Percentiles rank a stretch among this genome's conserved stretches.
These are phyloP conservation scores for Scyliorhinus canicula DNA, from an alignment of 2,797 vertebrate genomes.

Conservation along the genomic window DNA sequence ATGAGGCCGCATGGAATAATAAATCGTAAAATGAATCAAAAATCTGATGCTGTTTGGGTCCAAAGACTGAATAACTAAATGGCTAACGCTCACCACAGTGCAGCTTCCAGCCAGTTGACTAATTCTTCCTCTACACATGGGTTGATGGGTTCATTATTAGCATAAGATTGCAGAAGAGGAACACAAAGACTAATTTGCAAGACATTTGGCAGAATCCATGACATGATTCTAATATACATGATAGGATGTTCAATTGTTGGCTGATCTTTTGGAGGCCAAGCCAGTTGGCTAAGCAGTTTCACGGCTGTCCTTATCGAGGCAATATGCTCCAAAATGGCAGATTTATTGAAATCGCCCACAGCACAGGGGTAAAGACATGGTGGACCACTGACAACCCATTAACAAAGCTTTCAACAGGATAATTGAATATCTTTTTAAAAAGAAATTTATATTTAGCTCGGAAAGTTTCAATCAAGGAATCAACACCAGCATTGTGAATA, in stretches of 20 bases:
- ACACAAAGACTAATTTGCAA: not conserved
- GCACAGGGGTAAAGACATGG: not conserved
- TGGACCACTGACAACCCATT: not conserved
- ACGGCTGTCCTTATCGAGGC: not conserved
- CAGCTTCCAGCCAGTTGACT: not conserved
- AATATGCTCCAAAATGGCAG: not conserved
- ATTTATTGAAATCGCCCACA: not conserved
- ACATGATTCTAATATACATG: not conserved
- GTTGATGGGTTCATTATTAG: not conserved
- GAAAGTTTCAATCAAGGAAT: not conserved
- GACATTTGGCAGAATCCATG: not conserved
- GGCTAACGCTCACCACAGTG: too few species aligned
- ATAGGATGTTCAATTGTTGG: not conserved
- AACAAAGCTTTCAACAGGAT: not conserved
- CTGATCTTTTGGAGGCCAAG: not conserved
- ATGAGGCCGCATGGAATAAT: not conserved
- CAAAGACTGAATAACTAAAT: not conserved
- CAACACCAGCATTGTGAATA: not conserved
- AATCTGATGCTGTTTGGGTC: not conserved
- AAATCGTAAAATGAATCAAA: not conserved
- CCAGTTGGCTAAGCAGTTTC: not conserved
- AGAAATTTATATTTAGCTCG: not conserved
- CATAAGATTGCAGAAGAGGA: not conserved
- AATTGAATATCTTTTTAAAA: not conserved
- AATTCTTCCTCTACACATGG: not conserved